Percentiles rank a stretch among this genome's conserved stretches.
Evolutionary conservation across 1,140 invertebrate genomes (phyloP).

Genomic region (Notospermus geniculatus): DNA sequence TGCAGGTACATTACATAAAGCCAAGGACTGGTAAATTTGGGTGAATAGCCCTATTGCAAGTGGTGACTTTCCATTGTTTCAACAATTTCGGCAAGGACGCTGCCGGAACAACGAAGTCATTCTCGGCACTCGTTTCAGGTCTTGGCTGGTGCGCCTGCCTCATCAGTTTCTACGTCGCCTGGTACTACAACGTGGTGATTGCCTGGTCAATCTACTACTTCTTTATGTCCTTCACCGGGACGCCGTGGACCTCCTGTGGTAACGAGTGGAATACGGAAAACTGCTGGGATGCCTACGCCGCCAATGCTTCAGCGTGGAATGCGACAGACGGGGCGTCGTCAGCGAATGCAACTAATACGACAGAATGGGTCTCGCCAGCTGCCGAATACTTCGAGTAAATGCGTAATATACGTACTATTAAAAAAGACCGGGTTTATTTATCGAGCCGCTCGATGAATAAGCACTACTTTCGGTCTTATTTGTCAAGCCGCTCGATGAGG

Average conservation of each 20-base stretch:
- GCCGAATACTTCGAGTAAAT: constrained; percentile 40
- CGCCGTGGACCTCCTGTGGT: constrained; percentile 92
- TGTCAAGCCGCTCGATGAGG: too few relatives aligned
- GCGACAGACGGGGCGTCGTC: not conserved
- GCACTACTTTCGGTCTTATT: too few relatives aligned
- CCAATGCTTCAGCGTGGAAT: constrained; percentile 49
- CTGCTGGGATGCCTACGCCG: constrained; percentile 60
- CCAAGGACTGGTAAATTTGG: too few relatives aligned
- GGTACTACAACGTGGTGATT: constrained; percentile 95
- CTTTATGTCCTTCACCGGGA: constrained; percentile 88
- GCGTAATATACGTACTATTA: too few relatives aligned
- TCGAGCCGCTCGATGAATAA: too few relatives aligned
- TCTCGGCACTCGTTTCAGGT: constrained; percentile 38
- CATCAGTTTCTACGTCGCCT: constrained; percentile 97
- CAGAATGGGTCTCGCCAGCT: constrained; percentile 28
- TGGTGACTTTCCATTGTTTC: too few relatives aligned
- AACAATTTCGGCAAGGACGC: too few relatives aligned
- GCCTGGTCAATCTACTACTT: constrained; percentile 97
- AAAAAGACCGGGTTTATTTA: too few relatives aligned
- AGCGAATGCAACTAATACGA: constrained; percentile 12
- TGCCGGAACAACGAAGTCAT: too few relatives aligned
- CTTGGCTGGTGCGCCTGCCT: constrained; percentile 59
- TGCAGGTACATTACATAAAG: too few relatives aligned
- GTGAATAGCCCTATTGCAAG: too few relatives aligned
- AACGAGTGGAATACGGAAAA: constrained; percentile 64